Base-by-base conservation (phyloP, 2,113 vertebrate species). In the Heterotilapia buettikoferi region DNA sequence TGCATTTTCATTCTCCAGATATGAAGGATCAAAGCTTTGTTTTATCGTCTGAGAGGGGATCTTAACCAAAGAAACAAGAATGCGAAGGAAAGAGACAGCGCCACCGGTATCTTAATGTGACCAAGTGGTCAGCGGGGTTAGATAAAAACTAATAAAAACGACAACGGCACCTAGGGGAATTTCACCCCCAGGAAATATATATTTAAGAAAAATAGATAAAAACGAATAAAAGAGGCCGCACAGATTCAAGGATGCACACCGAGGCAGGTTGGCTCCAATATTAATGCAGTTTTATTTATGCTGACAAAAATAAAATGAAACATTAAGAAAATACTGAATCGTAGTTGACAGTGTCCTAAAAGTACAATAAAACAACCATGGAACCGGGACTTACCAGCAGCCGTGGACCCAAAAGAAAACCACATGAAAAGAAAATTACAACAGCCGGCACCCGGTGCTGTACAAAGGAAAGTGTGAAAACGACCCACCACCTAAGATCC, bases 301-400 rank as follows among this genome's bases (percentile, higher is more conserved):
- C n/a, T 21, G 52, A 54, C n/a, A 21, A 54, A 54, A 21, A 21
- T 54, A 54, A 53, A 53, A 53, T 53, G n/a, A 53, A 53, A 53
- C 9, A 53, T 53, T 53, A 53, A 53, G 52, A 53, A 53, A 53
- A 21, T 21, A 0, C 52, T 11, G n/a, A 53, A 21, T 53, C 5
- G 1, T 53, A 53, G 9, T 54, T 54, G 52, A 21, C n/a, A 2
- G 52, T 11, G n/a, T 21, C n/a, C n/a, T 54, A 21, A 54, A 54
- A 0, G n/a, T 53, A 53, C 5, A 0, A 54, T 54, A 54, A 54
- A 54, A 54, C 52, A 12, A 54, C 3, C n/a, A 54, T 54, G 53
- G n/a, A 24, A 54, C 53, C 0, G 1, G 21, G 53, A 54, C 10
- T 4, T 54, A 54, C 10, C n/a, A 4, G 53, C 0, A 54, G 53